phyloP scores from a whole-genome alignment of 2,113 vertebrate genomes.

The Phainopepla nitens region DNA sequence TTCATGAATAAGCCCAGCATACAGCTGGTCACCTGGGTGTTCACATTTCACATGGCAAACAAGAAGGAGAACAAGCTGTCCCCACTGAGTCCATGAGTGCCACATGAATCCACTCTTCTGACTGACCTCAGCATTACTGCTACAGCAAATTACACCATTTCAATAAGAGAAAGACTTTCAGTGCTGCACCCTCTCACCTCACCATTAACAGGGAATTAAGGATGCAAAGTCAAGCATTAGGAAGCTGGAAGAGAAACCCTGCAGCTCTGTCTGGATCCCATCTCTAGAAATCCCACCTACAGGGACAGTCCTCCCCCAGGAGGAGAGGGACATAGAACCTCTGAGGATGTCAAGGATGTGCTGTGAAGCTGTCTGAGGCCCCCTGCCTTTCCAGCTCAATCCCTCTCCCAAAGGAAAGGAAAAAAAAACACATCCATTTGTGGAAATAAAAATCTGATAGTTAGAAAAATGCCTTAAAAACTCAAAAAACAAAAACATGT shows the following conservation, averaged over 20 bases:
- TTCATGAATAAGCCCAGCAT: not conserved
- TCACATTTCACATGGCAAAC: not conserved
- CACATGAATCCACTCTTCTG: not conserved
- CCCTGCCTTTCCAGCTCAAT: not conserved
- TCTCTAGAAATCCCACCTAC: not conserved
- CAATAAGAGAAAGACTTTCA: not conserved
- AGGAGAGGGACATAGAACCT: fast-evolving
- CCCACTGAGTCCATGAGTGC: not conserved
- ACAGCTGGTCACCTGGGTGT: not conserved
- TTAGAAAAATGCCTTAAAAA: not conserved
- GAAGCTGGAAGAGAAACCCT: not conserved
- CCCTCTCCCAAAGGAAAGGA: not conserved
- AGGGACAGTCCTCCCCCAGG: not conserved
- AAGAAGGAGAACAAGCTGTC: not conserved
- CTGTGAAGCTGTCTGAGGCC: not conserved
- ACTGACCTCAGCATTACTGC: fast-evolving
- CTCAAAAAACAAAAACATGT: not conserved
- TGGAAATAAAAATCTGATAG: fast-evolving
- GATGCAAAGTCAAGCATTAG: fast-evolving
- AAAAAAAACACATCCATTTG: not conserved
- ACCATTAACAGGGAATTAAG: not conserved
- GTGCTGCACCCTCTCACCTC: not conserved
- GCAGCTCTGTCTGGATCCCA: fast-evolving
- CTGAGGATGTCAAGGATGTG: not conserved
- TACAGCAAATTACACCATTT: not conserved